Percentiles rank a stretch among this genome's conserved stretches.
Evolutionary conservation across 2,113 vertebrate genomes (phyloP).

Genomic region (Platysternon megacephalum): DNA sequence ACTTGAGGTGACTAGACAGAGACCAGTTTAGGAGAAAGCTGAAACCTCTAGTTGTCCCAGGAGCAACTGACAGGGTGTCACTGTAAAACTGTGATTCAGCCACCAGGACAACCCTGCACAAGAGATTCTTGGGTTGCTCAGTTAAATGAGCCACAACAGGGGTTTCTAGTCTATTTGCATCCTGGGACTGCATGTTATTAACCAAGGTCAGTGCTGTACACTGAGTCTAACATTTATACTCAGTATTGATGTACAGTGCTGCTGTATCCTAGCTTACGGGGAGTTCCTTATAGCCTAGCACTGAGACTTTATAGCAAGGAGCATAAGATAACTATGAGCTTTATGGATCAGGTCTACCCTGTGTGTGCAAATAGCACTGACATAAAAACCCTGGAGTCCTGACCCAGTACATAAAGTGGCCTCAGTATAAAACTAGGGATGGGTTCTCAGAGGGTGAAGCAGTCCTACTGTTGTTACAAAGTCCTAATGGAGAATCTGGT

Average conservation of each 20-base stretch:
- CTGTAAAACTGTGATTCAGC: neutral
- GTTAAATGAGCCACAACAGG: neutral
- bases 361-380: neutral
- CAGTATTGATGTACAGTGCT: neutral
- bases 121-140: neutral
- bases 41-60: neutral
- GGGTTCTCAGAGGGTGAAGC: neutral
- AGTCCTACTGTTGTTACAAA: neutral
- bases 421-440: neutral
- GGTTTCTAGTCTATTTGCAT: neutral
- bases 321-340: neutral
- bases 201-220: neutral
- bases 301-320: neutral
- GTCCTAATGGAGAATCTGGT: neutral
- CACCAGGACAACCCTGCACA: neutral
- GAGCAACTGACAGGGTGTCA: no score
- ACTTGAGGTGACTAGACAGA: no score
- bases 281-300: neutral
- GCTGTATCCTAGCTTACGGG: neutral
- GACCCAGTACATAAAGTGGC: fast-evolving
- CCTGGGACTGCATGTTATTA: neutral
- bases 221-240: neutral
- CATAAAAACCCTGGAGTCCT: neutral
- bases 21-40: neutral
- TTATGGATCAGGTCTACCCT: neutral